These are phyloP conservation scores for fruit fly (Drosophila melanogaster) DNA, from an alignment of 1,140 invertebrate genomes.

Conservation along the genomic window DNA sequence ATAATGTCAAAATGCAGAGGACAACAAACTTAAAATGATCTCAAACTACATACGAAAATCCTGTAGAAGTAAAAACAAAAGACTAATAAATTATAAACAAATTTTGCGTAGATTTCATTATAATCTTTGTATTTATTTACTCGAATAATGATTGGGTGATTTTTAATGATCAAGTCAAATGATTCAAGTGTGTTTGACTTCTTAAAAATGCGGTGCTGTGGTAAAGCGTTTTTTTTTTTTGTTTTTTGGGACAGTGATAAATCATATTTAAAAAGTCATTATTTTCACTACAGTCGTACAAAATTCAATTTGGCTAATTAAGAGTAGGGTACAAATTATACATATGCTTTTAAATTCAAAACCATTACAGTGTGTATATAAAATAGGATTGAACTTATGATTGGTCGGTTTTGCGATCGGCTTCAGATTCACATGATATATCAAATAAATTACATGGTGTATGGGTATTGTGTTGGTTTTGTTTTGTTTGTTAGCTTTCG, in stretches of 20 bases:
- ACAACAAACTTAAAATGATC: background rate
- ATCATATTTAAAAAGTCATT: constrained; percentile 49
- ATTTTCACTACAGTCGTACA: constrained; percentile 60
- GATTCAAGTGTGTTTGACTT: constrained; percentile 18
- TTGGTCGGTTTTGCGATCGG: constrained; percentile 24
- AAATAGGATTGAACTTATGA: constrained; percentile 41
- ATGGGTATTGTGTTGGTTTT: constrained; percentile 13
- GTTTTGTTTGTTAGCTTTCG: constrained; percentile 57
- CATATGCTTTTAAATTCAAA: constrained; percentile 51
- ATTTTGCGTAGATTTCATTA: constrained; percentile 40
- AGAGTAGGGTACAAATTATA: constrained; percentile 52
- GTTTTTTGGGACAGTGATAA: constrained; percentile 25
- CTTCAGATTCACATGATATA: constrained; percentile 37
- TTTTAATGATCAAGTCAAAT: constrained; percentile 50
- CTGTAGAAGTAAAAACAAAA: constrained; percentile 23
- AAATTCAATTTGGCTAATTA: constrained; percentile 77
- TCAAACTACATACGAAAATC: constrained; percentile 3
- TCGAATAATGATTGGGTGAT: constrained; percentile 55
- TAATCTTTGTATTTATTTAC: constrained; percentile 62
- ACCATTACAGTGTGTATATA: constrained; percentile 29
- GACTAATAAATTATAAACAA: constrained; percentile 40
- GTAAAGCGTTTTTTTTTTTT: constrained; percentile 1
- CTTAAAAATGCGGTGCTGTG: constrained; percentile 46
- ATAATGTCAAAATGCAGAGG: background rate
- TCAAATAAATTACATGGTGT: constrained; percentile 53